A percentile compares a stretch with the other conserved stretches of the same genome.
Conservation (phyloP, 2,888 invertebrate species). For the Carcina quercana region DNA sequence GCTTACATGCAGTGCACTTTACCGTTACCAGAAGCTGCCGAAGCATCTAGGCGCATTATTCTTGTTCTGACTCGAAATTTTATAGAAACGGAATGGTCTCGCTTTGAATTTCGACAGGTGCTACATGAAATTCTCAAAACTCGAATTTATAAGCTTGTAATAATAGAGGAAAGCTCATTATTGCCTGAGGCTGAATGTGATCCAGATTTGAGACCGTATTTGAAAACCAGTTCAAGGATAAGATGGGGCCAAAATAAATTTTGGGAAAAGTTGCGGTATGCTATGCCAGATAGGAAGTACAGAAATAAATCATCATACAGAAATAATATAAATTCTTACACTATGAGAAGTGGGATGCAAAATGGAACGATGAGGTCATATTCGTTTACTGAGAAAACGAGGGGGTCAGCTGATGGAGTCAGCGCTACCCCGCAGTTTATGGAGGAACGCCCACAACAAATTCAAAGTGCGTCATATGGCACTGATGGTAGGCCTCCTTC, state of each 20-base stretch:
- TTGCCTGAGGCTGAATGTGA: slow-evolving; percentile 89
- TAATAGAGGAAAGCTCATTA: slow-evolving; percentile 88
- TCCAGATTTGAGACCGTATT: slow-evolving; percentile 89
- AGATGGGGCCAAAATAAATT: slow-evolving; percentile 93
- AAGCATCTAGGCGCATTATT: slow-evolving; percentile 89
- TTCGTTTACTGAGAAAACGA: slow-evolving; percentile 71
- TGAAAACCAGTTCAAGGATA: slow-evolving; percentile 89
- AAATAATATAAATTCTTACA: slow-evolving; percentile 89
- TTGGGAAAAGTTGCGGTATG: slow-evolving; percentile 93
- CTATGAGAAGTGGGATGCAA: slow-evolving; percentile 77
- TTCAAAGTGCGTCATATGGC: slow-evolving; percentile 57
- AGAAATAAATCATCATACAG: slow-evolving; percentile 75
- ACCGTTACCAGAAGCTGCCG: slow-evolving; percentile 88
- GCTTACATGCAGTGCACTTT: slow-evolving; percentile 82
- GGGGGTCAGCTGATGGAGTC: slow-evolving; percentile 53
- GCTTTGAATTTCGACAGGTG: slow-evolving; percentile 91
- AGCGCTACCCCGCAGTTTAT: slow-evolving; percentile 78
- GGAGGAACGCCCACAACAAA: slow-evolving; percentile 47
- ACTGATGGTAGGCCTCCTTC: slow-evolving; percentile 82
- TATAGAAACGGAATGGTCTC: slow-evolving; percentile 94
- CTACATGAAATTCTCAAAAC: slow-evolving; percentile 91
- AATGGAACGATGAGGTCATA: slow-evolving; percentile 77
- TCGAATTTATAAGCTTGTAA: slow-evolving; percentile 86
- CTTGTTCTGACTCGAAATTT: slow-evolving; percentile 91
- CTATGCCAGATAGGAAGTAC: slow-evolving; percentile 84